phyloP scores from a whole-genome alignment of 2,113 vertebrate species.

The Eulacestoma nigropectus region DNA sequence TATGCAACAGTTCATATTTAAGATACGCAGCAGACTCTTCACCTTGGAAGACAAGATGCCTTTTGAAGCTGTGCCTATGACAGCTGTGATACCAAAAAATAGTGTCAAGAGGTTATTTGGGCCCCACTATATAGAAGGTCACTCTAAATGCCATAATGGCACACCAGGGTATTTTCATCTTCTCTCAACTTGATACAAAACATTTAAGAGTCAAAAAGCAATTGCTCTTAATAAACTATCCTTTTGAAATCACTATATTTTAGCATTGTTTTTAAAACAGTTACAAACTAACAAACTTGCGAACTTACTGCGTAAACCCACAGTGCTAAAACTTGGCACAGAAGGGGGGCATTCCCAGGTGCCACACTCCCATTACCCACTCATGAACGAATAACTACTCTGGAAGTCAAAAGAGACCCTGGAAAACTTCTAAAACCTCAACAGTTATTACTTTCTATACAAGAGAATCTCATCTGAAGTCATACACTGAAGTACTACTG shows the following conservation, averaged over 20 bases:
- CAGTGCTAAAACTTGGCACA: not conserved
- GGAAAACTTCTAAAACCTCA: conserved; percentile 32
- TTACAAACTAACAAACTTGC: not conserved
- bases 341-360: not conserved
- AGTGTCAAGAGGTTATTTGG: not conserved
- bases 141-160: not conserved
- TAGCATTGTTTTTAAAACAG: not conserved
- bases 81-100: not conserved
- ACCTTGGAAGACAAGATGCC: not conserved
- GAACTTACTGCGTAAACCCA: not conserved
- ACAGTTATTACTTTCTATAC: conserved; percentile 36
- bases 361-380: not conserved
- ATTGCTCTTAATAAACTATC: not conserved
- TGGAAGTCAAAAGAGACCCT: conserved; percentile 30
- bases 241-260: not conserved
- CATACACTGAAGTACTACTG: conserved; percentile 57
- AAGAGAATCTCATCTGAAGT: conserved; percentile 65
- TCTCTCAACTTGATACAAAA: not conserved
- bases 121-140: not conserved
- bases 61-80: not conserved
- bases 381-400: not conserved
- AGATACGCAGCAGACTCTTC: not conserved
- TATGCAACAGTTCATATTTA: not conserved
- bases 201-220: not conserved
- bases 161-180: not conserved